Evolutionary conservation across 2,113 vertebrate species (phyloP).

Genomic region (Drymodes brunneopygia): DNA sequence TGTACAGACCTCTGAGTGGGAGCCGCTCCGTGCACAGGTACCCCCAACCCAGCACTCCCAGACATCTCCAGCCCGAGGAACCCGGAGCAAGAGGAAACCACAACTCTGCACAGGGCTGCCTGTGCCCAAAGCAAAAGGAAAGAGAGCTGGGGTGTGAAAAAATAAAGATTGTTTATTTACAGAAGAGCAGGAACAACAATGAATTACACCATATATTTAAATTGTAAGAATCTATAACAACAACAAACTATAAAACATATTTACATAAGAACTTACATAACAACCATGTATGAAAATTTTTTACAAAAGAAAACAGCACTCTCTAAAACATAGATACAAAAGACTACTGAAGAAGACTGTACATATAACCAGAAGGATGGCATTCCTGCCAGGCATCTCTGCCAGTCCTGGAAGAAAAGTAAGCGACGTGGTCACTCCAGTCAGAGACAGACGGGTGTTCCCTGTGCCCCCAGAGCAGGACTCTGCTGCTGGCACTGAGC

Average conservation of each 20-base stretch:
- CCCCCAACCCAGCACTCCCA: not conserved
- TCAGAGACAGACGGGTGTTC: not conserved
- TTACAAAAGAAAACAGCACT: not conserved
- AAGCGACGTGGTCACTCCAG: accelerated
- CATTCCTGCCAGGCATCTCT: accelerated
- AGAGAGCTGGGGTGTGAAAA: not conserved
- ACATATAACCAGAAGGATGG: not conserved
- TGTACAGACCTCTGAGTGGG: not conserved
- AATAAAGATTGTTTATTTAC: not conserved
- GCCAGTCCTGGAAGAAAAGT: not conserved
- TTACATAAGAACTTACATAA: too few relatives aligned
- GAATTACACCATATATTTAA: not conserved
- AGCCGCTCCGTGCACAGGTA: not conserved
- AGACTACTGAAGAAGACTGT: not conserved
- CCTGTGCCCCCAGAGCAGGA: not conserved
- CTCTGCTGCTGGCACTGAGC: not conserved
- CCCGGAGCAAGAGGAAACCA: not conserved
- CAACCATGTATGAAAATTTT: not conserved
- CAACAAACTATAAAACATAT: not conserved
- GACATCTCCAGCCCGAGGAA: accelerated
- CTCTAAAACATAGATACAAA: not conserved
- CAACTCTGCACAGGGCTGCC: accelerated
- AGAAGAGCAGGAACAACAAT: not conserved
- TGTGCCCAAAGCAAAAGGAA: not conserved
- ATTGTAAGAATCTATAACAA: not conserved